phyloP scores from a whole-genome alignment of 2,888 invertebrate species.

The Hoplodrina blanda region DNA sequence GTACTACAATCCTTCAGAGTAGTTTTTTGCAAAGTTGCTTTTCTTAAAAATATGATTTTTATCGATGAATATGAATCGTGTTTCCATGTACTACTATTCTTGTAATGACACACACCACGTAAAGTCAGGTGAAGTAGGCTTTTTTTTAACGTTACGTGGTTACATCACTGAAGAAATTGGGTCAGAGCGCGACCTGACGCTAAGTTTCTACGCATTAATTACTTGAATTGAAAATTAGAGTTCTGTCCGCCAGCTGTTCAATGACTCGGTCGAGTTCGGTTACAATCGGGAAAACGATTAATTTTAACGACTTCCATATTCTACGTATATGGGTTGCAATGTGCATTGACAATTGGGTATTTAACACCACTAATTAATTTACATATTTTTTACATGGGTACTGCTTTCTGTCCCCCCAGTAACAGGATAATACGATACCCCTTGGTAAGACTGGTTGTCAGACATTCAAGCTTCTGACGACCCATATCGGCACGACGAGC shows the following conservation, averaged over 20 bases:
- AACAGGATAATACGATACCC: too few species aligned
- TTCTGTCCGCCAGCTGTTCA: conserved; percentile 24
- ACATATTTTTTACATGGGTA: too few species aligned
- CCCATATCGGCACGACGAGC: too few species aligned
- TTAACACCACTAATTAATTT: too few species aligned
- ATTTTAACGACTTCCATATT: conserved; percentile 19
- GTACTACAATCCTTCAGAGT: too few species aligned
- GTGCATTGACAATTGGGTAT: neutral
- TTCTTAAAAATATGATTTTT: too few species aligned
- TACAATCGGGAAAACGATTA: conserved; percentile 25
- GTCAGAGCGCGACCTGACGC: conserved; percentile 24
- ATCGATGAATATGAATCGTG: too few species aligned
- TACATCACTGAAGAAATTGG: conserved; percentile 25
- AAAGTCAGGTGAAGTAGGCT: neutral
- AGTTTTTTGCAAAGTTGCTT: too few species aligned
- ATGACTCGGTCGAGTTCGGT: neutral
- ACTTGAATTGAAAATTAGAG: conserved; percentile 8
- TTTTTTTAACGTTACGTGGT: conserved; percentile 17
- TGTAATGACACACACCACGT: neutral
- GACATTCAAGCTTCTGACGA: too few species aligned
- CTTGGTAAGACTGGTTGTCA: too few species aligned
- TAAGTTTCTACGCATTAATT: conserved; percentile 33
- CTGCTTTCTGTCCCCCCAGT: too few species aligned
- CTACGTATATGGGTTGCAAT: neutral
- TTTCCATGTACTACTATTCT: too few species aligned